A percentile compares a stretch with the other conserved stretches of the same genome.
Conservation (phyloP, 2,113 vertebrate species). For the Amia ocellicauda region DNA sequence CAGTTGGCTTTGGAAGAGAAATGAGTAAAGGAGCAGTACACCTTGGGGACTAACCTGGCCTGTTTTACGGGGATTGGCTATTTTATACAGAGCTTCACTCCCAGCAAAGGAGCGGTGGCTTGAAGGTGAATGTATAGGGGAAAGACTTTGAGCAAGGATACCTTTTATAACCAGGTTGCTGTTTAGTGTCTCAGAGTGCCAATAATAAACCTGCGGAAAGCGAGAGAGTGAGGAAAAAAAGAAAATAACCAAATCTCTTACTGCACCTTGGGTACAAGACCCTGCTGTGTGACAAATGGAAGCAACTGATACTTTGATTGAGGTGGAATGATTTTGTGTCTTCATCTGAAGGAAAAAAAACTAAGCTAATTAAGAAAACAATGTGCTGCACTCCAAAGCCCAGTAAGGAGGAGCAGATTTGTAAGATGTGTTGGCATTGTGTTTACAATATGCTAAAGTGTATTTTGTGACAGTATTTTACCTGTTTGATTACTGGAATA, state of each 20-base stretch:
- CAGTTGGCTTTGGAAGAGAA: conserved; percentile 64
- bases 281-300: neutral
- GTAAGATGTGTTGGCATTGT: too few relatives aligned
- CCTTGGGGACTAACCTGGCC: conserved; percentile 69
- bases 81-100: conserved; percentile 42
- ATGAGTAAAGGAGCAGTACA: conserved; percentile 58
- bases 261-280: neutral
- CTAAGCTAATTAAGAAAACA: neutral
- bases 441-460: too few relatives aligned
- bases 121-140: conserved; percentile 60
- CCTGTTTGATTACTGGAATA: too few relatives aligned
- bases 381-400: too few relatives aligned
- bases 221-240: neutral
- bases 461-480: too few relatives aligned
- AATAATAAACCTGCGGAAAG: neutral
- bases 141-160: conserved; percentile 44
- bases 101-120: conserved; percentile 44
- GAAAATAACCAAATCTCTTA: neutral
- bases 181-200: neutral
- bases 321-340: neutral
- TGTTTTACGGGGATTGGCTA: conserved; percentile 47
- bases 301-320: neutral
- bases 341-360: neutral
- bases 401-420: too few relatives aligned
- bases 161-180: conserved; percentile 24